Base-by-base conservation (phyloP, 2,888 invertebrate species). In the Timema cristinae region DNA sequence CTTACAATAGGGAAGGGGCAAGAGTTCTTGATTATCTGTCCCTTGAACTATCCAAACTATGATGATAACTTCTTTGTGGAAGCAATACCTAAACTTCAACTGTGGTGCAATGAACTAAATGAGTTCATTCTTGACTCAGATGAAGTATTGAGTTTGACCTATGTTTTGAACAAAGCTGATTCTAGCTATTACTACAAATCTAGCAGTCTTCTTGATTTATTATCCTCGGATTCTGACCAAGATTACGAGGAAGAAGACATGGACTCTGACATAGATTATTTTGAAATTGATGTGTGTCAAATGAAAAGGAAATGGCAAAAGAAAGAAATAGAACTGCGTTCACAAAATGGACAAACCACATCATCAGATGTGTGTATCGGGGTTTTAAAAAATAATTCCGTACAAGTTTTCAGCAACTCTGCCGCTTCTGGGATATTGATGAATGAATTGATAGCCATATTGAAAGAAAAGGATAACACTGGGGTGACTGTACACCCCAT, bases 391-490 rank as follows among this genome's bases (percentile, higher is more conserved):
- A 74, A 75, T 54, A 72, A 75, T 69, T 75, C 78, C 49, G 76
- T 78, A 68, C 79, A 81, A 75, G 79, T 81, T 9, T 81, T 81
- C 73, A 81, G 80, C 50, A 80, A 79, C 70, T 77, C 76, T 66
- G 81, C 79, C 15, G 81, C 81, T 7, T 80, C 81, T 49, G 81
- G 81, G 32, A 80, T 81, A 49, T 77, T 81, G 15, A 81, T 79
- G n/a, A 81, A 81, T 75, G 81, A 81, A 75, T 78, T 81, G 47
- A 79, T 81, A 10, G 77, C 76, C 54, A 80, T 81, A 54, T 79
- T 81, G 78, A 78, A 79, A 71, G 71, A 75, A 66, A 78, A 79
- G 73, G 73, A 78, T 75, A 78, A 71, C 11, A 75, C 74, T 50
- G 78, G 78, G 7, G 77, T 81, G 72, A 77, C 78, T 70, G 81